Evolutionary conservation across 2,113 vertebrate genomes (phyloP).

Genomic region (Crotalus tigris): DNA sequence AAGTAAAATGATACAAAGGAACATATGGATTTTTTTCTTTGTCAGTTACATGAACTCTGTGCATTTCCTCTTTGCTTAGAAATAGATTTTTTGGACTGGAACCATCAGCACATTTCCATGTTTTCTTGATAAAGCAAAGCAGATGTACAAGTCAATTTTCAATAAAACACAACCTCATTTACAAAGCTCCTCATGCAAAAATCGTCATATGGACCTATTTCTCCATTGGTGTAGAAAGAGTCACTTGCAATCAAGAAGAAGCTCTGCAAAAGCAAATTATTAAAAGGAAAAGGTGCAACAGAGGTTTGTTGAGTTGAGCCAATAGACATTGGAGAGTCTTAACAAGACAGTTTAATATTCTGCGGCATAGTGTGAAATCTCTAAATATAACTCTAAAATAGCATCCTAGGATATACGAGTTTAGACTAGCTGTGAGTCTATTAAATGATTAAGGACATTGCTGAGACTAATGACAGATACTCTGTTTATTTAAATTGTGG

Average conservation of each 20-base stretch:
- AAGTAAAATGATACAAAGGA: conserved; percentile 32
- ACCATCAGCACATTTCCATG: conserved; percentile 49
- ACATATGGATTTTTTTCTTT: conserved; percentile 60
- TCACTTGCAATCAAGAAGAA: conserved; percentile 25
- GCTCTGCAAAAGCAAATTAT: conserved; percentile 33
- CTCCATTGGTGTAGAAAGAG: conserved; percentile 40
- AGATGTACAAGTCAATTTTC: conserved; percentile 56
- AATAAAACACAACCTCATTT: conserved; percentile 38
- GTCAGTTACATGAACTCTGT: conserved; percentile 53
- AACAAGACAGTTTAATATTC: conserved; percentile 28
- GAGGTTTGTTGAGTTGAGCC: conserved; percentile 7
- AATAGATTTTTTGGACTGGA: conserved; percentile 51
- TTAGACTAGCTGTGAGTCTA: conserved; percentile 56
- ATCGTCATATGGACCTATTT: conserved; percentile 49
- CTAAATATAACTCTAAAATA: conserved; percentile 56
- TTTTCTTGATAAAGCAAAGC: conserved; percentile 56
- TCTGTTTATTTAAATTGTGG: conserved; percentile 60
- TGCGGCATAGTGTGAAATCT: conserved; percentile 31
- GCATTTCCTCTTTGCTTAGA: conserved; percentile 54
- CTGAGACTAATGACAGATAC: conserved; percentile 56
- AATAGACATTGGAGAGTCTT: conserved; percentile 42
- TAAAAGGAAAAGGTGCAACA: conserved; percentile 36
- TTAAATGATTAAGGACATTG: conserved; percentile 53
- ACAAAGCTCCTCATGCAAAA: conserved; percentile 44
- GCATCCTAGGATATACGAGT: conserved; percentile 51